Evolutionary conservation across 2,888 invertebrate genomes (phyloP).

Genomic region (Lathronympha strigana): DNA sequence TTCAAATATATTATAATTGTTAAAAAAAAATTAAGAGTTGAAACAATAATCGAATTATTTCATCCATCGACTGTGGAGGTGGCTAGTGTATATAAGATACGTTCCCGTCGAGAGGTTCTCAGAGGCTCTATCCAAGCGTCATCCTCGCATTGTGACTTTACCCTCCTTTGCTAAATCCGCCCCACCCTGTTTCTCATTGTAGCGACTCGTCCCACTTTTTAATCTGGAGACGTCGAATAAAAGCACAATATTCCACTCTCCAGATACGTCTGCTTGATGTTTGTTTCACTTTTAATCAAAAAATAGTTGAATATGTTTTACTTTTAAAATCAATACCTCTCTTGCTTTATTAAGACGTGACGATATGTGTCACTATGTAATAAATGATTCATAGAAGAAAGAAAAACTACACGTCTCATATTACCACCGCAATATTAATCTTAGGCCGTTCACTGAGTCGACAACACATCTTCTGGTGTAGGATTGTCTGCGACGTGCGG

Average conservation of each 20-base stretch:
- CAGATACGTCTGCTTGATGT: constrained; percentile 68
- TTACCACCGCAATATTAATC: constrained; percentile 64
- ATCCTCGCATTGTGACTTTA: constrained; percentile 68
- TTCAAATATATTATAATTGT: too few relatives aligned
- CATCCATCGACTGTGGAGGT: constrained; percentile 16
- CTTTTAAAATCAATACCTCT: neutral
- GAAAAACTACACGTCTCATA: constrained; percentile 64
- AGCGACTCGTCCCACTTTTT: constrained; percentile 71
- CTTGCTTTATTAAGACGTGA: constrained; percentile 35
- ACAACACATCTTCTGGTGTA: constrained; percentile 62
- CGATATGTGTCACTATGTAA: constrained; percentile 48
- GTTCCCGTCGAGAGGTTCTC: constrained; percentile 49
- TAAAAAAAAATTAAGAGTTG: too few relatives aligned
- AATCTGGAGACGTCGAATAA: constrained; percentile 79
- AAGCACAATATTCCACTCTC: constrained; percentile 68
- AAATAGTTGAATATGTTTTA: constrained; percentile 57
- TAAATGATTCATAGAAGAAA: constrained; percentile 54
- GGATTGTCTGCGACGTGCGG: constrained; percentile 61
- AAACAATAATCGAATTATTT: constrained; percentile 25
- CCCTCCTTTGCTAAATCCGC: constrained; percentile 58
- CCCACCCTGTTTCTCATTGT: constrained; percentile 68
- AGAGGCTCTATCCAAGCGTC: constrained; percentile 62
- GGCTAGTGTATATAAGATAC: constrained; percentile 42
- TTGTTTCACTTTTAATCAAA: constrained; percentile 71
- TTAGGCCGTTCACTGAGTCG: constrained; percentile 56